Evolutionary conservation across 1,140 invertebrate genomes (phyloP), one percentile per base, ranked within the genome.

Genomic region (Pentalonia nigronervosa): DNA sequence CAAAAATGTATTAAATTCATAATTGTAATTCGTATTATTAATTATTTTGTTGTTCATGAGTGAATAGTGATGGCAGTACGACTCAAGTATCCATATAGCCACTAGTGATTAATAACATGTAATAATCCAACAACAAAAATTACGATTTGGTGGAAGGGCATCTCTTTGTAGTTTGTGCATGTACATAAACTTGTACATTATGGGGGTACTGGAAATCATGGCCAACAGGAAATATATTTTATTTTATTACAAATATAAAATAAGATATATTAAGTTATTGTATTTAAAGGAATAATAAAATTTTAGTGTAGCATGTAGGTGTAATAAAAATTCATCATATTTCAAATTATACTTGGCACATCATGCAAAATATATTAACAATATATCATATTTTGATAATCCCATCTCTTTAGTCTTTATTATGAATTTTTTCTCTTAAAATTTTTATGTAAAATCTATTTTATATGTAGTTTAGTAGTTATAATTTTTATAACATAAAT

Each of bases 141-240:
- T n/a, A 86, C 25, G 83, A 53, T 88, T 89, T 89, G 34, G 34
- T 50, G 48, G 48, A 89, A 89, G 87, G 60, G 48, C 11, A 53
- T 20, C 34, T 25, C 50, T 34, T 23, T 36, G 21, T 36, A 88
- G 41, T 9, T 11, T 36, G 8, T 30, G n/a, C 60, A n/a, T 90
- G n/a, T n/a, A n/a, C n/a, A n/a, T n/a, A n/a, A 45, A 14, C 11
- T 90, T 67, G 67, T 67, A 60, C 34, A 45, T 23, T 76, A 88
- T 87, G 30, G 34, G 56, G 17, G 36, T 90, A 60, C 36, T 60
- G 17, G 36, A 90, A 45, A 90, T 67, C 89, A 90, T 90, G 89
- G 89, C 45, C 89, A 90, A 90, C 89, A 90, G 89, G 89, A 90
- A 90, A 90, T 67, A 90, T 60, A 88, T 53, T 88, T 88, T 56